phyloP scores from a whole-genome alignment of 2,797 vertebrate species.

The Phrynocephalus guinanensis region DNA sequence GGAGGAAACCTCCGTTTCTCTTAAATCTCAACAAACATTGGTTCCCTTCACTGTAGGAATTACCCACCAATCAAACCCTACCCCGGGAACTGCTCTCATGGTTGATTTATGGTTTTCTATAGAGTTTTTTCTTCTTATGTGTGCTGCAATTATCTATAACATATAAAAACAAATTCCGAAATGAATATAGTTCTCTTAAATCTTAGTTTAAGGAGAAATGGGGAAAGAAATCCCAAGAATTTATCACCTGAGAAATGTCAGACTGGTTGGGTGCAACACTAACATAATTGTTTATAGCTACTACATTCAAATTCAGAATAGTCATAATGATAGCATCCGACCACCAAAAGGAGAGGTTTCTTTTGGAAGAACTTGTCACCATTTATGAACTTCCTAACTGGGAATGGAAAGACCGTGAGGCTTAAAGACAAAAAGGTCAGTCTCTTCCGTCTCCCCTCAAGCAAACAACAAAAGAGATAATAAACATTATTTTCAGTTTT shows the following conservation, averaged over 20 bases:
- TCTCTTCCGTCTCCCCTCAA: too few relatives aligned
- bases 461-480: background rate
- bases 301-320: too few relatives aligned
- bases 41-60: background rate
- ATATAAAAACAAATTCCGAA: background rate
- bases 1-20: accelerated
- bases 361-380: too few relatives aligned
- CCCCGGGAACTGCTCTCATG: background rate
- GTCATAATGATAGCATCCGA: background rate
- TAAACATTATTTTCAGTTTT: background rate
- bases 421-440: too few relatives aligned
- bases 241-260: too few relatives aligned
- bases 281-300: too few relatives aligned
- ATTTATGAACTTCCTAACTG: too few relatives aligned
- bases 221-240: too few relatives aligned
- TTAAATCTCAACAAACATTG: background rate
- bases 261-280: too few relatives aligned
- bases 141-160: background rate
- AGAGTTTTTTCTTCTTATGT: background rate
- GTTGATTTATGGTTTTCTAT: background rate
- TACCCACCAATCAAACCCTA: background rate
- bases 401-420: too few relatives aligned
- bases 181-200: background rate
- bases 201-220: background rate
- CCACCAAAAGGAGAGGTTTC: background rate